Evolutionary conservation across 1,140 invertebrate genomes (phyloP), one percentile per base, ranked within the genome.

Genomic region (Apolygus lucorum): DNA sequence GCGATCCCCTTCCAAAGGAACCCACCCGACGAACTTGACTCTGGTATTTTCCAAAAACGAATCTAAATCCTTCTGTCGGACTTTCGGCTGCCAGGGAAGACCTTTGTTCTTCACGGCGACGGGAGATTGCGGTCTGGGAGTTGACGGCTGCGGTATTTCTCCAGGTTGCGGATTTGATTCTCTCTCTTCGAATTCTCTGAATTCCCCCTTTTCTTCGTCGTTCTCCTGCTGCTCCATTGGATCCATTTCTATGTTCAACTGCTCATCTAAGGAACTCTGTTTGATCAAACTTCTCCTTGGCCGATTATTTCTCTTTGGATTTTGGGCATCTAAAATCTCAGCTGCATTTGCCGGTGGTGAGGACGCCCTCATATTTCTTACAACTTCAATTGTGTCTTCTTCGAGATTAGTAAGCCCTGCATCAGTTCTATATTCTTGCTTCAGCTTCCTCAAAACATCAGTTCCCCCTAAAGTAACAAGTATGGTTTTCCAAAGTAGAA

Each of bases 401-500:
- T 88, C 88, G 66, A 89, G 79, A 25, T 87, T 86, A 49, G 88
- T 81, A 68, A 98, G 82, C 4, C 86, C 87, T 75, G 86, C 84
- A 73, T 87, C 84, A 72, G 84, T 81, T 17, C 95, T 81, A 73
- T 93, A 87, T 70, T 84, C 80, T 74, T 86, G 82, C 80, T 96
- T 96, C 17, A 89, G 78, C 71, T 87, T 82, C 76, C 88, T 86
- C 1, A 97, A 80, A 29, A 88, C 86, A 70, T 90, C 86, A 71
- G 93, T 92, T 14, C 95, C 95, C 25, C 96, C 96, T 22, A 98
- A 81, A 13, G 92, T 90, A 1, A 96, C 84, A 65, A 99, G 80
- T 59, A 97, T 86, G 1, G 95, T 85, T 83, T 99, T 99, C 96
- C 96, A 99, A 14, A 99, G 78, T 1, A 99, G 79, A n/a, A 99